Percentiles rank a stretch among this genome's conserved stretches.
phyloP scores from a whole-genome alignment of 2,888 invertebrate species.

The Latrodectus hesperus region DNA sequence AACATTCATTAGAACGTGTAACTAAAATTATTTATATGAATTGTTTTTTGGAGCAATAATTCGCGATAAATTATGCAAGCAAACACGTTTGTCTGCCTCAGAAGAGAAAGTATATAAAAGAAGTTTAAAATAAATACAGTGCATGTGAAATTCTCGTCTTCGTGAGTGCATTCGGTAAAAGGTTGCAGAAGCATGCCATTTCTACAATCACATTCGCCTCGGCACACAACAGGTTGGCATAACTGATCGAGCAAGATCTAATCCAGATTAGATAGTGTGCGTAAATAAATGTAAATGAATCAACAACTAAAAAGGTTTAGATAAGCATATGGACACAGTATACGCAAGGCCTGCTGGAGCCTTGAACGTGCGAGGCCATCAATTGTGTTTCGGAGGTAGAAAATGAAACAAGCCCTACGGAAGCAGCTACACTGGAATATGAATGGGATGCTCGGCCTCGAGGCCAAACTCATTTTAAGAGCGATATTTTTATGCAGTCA shows the following conservation, averaged over 20 bases:
- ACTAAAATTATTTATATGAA: no score
- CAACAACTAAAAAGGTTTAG: neutral
- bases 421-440: conserved; percentile 21
- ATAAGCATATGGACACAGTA: neutral
- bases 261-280: conserved; percentile 33
- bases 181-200: no score
- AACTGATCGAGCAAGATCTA: conserved; percentile 9
- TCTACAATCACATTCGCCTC: no score
- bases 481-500: conserved; percentile 16
- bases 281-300: conserved; percentile 2
- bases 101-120: no score
- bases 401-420: neutral
- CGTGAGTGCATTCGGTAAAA: no score
- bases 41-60: no score
- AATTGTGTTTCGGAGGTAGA: conserved; percentile 12
- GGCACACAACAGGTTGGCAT: no score
- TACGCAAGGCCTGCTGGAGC: conserved; percentile 5
- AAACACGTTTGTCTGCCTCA: no score
- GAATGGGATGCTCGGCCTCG: conserved; percentile 18
- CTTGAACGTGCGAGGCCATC: conserved; percentile 46
- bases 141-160: no score
- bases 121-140: no score
- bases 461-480: conserved; percentile 30
- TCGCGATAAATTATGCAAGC: no score
- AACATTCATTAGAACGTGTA: no score